phyloP scores from a whole-genome alignment of 2,113 vertebrate species.

The Potamarius usumacintae region DNA sequence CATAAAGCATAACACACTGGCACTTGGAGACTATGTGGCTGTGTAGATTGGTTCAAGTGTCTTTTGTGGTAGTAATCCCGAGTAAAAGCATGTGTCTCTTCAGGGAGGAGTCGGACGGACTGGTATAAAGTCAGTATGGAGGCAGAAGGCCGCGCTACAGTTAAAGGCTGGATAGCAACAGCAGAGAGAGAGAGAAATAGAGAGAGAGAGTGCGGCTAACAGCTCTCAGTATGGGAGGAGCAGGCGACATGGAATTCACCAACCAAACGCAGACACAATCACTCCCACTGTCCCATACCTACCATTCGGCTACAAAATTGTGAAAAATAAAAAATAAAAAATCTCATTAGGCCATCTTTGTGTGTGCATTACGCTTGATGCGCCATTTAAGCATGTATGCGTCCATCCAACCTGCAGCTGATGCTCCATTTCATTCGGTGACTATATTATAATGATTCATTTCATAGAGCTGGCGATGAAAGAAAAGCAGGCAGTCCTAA shows the following conservation, averaged over 20 bases:
- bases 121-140: slow-evolving; percentile 65
- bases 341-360: slow-evolving; percentile 23
- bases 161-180: slow-evolving; percentile 78
- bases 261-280: slow-evolving; percentile 57
- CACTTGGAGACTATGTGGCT: background rate
- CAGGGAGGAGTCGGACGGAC: slow-evolving; percentile 65
- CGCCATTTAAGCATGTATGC: slow-evolving; percentile 36
- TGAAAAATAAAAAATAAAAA: slow-evolving; percentile 22
- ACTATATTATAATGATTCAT: slow-evolving; percentile 41
- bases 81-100: background rate
- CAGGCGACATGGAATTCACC: slow-evolving; percentile 61
- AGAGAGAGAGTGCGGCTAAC: slow-evolving; percentile 55
- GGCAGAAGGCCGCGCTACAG: slow-evolving; percentile 66
- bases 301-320: slow-evolving; percentile 5
- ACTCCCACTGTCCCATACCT: slow-evolving; percentile 45
- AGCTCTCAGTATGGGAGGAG: slow-evolving; percentile 65
- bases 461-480: slow-evolving; percentile 26
- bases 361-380: slow-evolving; percentile 24
- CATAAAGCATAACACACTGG: background rate
- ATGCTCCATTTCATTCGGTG: slow-evolving; percentile 15
- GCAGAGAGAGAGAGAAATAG: slow-evolving; percentile 44
- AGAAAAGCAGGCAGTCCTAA: slow-evolving; percentile 31
- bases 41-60: background rate
- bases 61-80: slow-evolving; percentile 13
- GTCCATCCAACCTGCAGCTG: slow-evolving; percentile 35